phyloP scores from a whole-genome alignment of 2,888 invertebrate species.

The Leucoma salicis region DNA sequence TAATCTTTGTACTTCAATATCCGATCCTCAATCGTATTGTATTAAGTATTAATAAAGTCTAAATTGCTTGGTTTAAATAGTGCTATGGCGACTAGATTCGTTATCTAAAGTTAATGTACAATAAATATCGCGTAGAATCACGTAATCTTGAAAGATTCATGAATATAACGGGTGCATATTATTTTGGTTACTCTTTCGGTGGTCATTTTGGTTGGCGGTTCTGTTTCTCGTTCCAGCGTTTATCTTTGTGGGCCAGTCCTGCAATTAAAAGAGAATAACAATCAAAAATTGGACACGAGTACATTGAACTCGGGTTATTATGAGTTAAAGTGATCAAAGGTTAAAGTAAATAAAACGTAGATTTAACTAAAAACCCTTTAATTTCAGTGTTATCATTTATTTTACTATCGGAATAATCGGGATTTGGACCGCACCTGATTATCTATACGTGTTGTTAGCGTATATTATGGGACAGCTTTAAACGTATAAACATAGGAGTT shows the following conservation, averaged over 20 bases:
- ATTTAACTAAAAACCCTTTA: neutral
- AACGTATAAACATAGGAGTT: too few species aligned
- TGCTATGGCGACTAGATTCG: conserved; percentile 80
- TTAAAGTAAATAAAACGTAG: too few species aligned
- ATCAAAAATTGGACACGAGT: conserved; percentile 10
- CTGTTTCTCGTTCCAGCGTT: conserved; percentile 37
- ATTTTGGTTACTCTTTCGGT: conserved; percentile 65
- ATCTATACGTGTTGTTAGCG: too few species aligned
- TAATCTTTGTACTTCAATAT: conserved; percentile 65
- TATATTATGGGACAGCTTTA: too few species aligned
- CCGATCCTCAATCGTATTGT: conserved; percentile 33
- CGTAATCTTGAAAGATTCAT: conserved; percentile 72
- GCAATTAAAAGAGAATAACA: conserved; percentile 41
- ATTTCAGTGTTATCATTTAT: too few species aligned
- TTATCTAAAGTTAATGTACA: conserved; percentile 67
- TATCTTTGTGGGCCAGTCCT: conserved; percentile 50
- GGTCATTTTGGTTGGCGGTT: conserved; percentile 64
- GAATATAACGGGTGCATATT: conserved; percentile 61
- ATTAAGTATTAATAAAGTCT: conserved; percentile 57
- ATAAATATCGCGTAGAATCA: conserved; percentile 72
- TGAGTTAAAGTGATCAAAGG: neutral
- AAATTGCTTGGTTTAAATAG: conserved; percentile 73
- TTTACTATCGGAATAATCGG: too few species aligned
- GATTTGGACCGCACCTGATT: too few species aligned
- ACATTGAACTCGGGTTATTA: neutral